Percentiles rank a stretch among this genome's conserved stretches.
Conservation (phyloP, 2,113 vertebrate genomes). For the Sorex araneus region DNA sequence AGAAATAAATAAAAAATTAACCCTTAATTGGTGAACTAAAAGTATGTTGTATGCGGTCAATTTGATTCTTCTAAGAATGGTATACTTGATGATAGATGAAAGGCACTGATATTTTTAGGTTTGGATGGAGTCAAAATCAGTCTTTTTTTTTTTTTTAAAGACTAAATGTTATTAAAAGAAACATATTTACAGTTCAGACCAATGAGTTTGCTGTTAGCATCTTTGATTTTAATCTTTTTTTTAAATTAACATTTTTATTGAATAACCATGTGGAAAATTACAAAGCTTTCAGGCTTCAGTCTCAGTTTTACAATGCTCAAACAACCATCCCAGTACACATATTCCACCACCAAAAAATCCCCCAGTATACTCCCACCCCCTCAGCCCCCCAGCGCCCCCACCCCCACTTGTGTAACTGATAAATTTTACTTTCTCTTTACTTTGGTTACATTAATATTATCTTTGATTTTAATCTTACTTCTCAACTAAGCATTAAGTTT, state of each 20-base stretch:
- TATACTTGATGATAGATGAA: not conserved
- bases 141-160: constrained; percentile 12
- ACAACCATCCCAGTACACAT: too few species aligned
- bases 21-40: constrained; percentile 11
- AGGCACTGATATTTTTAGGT: constrained; percentile 26
- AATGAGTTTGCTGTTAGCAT: constrained; percentile 22
- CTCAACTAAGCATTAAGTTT: constrained; percentile 76
- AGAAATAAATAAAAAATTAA: constrained; percentile 47
- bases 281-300: too few species aligned
- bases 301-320: too few species aligned
- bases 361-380: too few species aligned
- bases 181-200: not conserved
- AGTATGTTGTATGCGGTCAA: not conserved
- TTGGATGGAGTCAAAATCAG: constrained; percentile 8
- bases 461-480: constrained; percentile 75
- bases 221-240: constrained; percentile 74
- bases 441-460: too few species aligned
- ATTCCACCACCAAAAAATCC: too few species aligned
- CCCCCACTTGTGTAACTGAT: too few species aligned
- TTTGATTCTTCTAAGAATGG: not conserved
- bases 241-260: too few species aligned
- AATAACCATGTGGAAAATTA: too few species aligned
- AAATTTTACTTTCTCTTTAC: too few species aligned
- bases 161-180: constrained; percentile 56
- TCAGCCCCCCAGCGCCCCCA: too few species aligned